These are phyloP conservation scores for Noctua pronuba DNA, from an alignment of 2,888 invertebrate genomes.

Conservation along the genomic window DNA sequence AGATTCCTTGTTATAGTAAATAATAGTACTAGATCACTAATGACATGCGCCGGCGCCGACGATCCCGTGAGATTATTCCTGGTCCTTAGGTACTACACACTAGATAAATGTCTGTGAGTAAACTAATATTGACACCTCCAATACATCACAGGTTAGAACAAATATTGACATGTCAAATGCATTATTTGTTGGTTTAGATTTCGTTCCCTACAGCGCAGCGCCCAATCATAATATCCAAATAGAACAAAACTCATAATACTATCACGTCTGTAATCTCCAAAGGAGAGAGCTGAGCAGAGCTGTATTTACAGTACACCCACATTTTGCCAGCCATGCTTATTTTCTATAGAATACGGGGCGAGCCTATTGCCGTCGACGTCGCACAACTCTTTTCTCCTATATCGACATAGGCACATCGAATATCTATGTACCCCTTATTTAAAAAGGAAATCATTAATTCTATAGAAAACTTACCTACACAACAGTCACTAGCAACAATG, in stretches of 20 bases:
- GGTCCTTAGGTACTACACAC: neutral
- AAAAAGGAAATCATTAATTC: neutral
- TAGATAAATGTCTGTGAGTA: neutral
- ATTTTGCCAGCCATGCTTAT: neutral
- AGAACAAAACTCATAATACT: neutral
- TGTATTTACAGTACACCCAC: neutral
- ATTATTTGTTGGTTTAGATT: neutral
- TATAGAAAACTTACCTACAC: neutral
- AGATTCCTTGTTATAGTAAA: neutral
- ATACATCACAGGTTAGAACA: neutral
- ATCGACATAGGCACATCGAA: neutral
- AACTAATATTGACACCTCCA: neutral
- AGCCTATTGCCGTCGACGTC: neutral
- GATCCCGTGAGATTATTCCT: neutral
- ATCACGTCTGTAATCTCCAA: neutral
- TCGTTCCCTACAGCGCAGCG: neutral
- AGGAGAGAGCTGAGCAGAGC: neutral
- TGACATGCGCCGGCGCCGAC: conserved; percentile 1
- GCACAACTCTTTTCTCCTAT: neutral
- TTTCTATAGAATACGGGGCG: neutral
- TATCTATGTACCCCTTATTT: neutral
- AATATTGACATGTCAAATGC: neutral
- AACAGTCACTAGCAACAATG: neutral
- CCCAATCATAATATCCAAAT: neutral
- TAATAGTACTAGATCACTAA: neutral